phyloP scores from a whole-genome alignment of 2,888 invertebrate species.

The Epistrophe eligans region DNA sequence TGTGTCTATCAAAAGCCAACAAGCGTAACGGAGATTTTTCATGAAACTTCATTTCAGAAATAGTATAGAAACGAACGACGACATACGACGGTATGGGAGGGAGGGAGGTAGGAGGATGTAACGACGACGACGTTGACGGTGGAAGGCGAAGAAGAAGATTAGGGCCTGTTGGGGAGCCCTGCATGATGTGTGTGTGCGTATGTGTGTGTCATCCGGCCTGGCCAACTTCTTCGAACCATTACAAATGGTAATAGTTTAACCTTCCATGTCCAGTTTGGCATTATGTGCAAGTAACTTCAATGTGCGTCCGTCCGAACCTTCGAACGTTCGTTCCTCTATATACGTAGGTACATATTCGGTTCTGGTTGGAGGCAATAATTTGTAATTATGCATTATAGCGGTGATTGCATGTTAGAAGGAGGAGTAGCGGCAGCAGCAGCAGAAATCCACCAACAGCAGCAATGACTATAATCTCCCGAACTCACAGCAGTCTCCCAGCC shows the following conservation, averaged over 20 bases:
- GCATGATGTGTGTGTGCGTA: too few relatives aligned
- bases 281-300: constrained; percentile 43
- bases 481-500: neutral
- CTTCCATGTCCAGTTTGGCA: constrained; percentile 69
- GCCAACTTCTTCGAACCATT: constrained; percentile 44
- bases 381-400: constrained; percentile 73
- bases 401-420: constrained; percentile 69
- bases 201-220: constrained; percentile 1
- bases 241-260: constrained; percentile 74
- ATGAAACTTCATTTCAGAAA: constrained; percentile 44
- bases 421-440: constrained; percentile 17
- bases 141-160: constrained; percentile 16
- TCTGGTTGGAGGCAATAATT: constrained; percentile 72
- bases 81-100: too few relatives aligned
- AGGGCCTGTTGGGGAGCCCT: constrained; percentile 28
- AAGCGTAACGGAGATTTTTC: constrained; percentile 69
- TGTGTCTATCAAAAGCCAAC: constrained; percentile 72
- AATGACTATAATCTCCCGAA: constrained; percentile 4
- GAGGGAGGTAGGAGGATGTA: too few relatives aligned
- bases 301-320: constrained; percentile 9
- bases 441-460: constrained; percentile 16
- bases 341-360: constrained; percentile 30
- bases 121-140: neutral
- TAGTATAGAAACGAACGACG: neutral
- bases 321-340: neutral